Conservation (phyloP, 2,888 invertebrate species). For the Periphyllus acericola region DNA sequence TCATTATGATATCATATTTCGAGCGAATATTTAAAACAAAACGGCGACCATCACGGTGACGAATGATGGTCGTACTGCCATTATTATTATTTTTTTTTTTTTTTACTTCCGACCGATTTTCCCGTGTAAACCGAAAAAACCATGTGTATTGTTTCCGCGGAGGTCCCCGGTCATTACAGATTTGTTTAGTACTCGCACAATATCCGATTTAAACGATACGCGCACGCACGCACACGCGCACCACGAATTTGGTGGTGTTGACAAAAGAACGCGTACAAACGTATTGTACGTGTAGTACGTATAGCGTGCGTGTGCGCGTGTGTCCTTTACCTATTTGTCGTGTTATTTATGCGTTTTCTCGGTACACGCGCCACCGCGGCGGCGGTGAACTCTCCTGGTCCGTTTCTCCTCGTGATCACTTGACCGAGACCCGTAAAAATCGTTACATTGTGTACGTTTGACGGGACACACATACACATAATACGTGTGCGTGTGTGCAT, state of each 20-base stretch:
- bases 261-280: constrained; percentile 31
- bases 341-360: constrained; percentile 44
- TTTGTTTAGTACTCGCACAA: constrained; percentile 32
- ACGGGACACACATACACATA: not conserved
- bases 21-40: not conserved
- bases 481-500: not conserved
- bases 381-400: not conserved
- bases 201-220: not conserved
- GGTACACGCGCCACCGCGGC: not conserved
- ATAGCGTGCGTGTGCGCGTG: not conserved
- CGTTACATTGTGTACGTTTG: constrained; percentile 20
- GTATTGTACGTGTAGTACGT: not conserved
- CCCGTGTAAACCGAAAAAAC: constrained; percentile 16
- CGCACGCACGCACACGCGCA: not conserved
- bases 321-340: constrained; percentile 56
- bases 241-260: not conserved
- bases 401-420: constrained; percentile 45
- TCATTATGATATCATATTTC: no score
- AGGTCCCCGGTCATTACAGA: constrained; percentile 6
- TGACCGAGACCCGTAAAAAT: constrained; percentile 54
- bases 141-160: constrained; percentile 1
- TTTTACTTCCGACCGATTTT: constrained; percentile 25
- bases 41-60: not conserved
- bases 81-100: no score
- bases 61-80: not conserved